These are phyloP conservation scores for Lycaon pictus DNA, from an alignment of 2,113 vertebrate genomes.

Conservation along the genomic window DNA sequence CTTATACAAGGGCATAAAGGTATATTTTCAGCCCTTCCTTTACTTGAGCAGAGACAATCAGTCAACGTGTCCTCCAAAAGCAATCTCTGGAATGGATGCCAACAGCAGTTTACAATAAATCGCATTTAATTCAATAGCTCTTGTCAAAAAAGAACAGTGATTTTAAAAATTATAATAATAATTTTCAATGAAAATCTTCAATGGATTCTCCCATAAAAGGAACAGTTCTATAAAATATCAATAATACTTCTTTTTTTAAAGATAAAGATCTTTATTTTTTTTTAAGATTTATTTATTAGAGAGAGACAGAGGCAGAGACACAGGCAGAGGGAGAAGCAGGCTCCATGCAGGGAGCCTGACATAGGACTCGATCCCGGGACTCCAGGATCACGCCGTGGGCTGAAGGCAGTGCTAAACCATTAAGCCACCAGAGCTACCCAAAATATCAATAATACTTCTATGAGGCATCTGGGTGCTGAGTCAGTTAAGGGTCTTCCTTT, in stretches of 20 bases:
- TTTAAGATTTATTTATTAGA: too few species aligned
- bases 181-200: conserved; percentile 4
- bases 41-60: not conserved
- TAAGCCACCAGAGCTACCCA: too few species aligned
- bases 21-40: not conserved
- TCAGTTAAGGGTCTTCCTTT: too few species aligned
- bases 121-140: not conserved
- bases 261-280: too few species aligned
- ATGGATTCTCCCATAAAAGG: not conserved
- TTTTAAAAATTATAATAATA: not conserved
- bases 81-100: not conserved
- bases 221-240: not conserved
- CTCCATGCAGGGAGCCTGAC: too few species aligned
- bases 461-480: too few species aligned
- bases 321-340: too few species aligned
- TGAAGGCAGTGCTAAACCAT: too few species aligned
- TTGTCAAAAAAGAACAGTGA: not conserved
- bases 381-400: too few species aligned
- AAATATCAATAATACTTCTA: too few species aligned
- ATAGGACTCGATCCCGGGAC: too few species aligned
- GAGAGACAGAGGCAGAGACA: too few species aligned
- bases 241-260: not conserved
- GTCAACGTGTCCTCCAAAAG: not conserved
- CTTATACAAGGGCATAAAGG: not conserved
- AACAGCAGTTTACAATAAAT: not conserved